Base-by-base conservation (phyloP, 2,113 vertebrate genomes). In the Pelvicachromis taeniatus region DNA sequence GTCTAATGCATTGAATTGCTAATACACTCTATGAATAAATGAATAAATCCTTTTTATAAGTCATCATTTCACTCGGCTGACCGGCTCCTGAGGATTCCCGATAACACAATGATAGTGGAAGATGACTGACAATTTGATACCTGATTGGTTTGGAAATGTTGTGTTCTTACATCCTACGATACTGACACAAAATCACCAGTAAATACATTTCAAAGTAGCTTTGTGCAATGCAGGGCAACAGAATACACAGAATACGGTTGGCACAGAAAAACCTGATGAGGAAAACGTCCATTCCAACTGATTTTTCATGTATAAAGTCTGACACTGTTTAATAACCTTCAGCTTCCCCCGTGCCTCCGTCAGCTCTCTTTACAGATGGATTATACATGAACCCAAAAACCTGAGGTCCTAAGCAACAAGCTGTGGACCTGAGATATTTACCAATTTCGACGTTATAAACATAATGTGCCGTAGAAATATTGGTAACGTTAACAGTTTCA, bases 1-100 rank as follows among this genome's bases (percentile, higher is more conserved):
- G 61, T 21, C 77, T 78, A 80, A 88, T 80, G 61, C 88, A 91
- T 86, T 89, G 85, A 92, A 90, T 93, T 93, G 87, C 87, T 83
- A 87, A 92, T 94, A 75, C 68, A 38, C 53, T 63, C 79, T 78
- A 90, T 94, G 93, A 92, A 94, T 94, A 93, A 84, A 92, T 92
- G 86, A 94, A 94, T 94, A 91, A 91, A 94, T 84, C 85, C 78
- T 89, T 91, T 82, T 61, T 42, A 38, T 83, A 88, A 83, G 84
- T 85, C 55, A 75, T 87, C 42, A 77, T 91, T 90, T 89, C 42
- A 56, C 80, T 79, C 55, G 0, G 7, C 56, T 84, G 91, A 85
- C 90, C 63, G 4, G 9, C 82, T 86, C 68, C 58, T 83, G 83
- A 35, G 90, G 80, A 80, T 59, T 89, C 77, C 59, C 77, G 85